A percentile compares a stretch with the other conserved stretches of the same genome.
Conservation (phyloP, 2,888 invertebrate genomes). For the Ashinkailepas kermadecensis region DNA sequence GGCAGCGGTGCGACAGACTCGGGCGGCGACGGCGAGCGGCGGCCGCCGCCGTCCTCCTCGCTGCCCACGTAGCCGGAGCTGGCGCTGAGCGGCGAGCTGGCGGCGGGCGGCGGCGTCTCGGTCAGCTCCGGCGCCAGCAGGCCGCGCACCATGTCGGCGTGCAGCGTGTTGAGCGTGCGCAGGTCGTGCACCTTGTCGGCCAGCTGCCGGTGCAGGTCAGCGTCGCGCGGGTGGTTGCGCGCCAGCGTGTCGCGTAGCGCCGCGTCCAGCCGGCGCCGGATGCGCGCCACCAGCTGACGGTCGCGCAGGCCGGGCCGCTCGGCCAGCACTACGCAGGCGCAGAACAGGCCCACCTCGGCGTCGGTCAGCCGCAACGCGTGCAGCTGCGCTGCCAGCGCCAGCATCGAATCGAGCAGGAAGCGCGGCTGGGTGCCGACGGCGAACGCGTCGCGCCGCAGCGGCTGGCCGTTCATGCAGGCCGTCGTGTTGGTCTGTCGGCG, state of each 20-base stretch:
- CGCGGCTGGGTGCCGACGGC: conserved; percentile 52
- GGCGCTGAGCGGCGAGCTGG: conserved; percentile 40
- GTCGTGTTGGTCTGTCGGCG: conserved; percentile 68
- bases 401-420: conserved; percentile 94
- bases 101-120: conserved; percentile 54
- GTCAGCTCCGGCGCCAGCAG: conserved; percentile 64
- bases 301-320: conserved; percentile 91
- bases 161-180: conserved; percentile 87
- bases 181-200: conserved; percentile 92
- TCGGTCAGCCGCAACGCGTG: conserved; percentile 83
- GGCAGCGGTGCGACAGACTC: background rate
- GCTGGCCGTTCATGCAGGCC: conserved; percentile 92
- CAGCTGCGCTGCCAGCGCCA: conserved; percentile 93
- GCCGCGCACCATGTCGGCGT: conserved; percentile 89
- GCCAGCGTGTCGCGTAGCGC: conserved; percentile 70
- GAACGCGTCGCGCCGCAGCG: conserved; percentile 84
- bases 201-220: conserved; percentile 54
- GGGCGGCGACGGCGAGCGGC: conserved; percentile 3
- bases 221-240: conserved; percentile 59
- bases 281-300: conserved; percentile 81
- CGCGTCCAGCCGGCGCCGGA: conserved; percentile 80
- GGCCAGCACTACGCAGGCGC: conserved; percentile 90
- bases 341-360: conserved; percentile 89
- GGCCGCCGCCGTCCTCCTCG: conserved; percentile 1
- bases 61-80: conserved; percentile 21